Conservation (phyloP, 2,888 invertebrate species). For the Eupithecia vulgata region DNA sequence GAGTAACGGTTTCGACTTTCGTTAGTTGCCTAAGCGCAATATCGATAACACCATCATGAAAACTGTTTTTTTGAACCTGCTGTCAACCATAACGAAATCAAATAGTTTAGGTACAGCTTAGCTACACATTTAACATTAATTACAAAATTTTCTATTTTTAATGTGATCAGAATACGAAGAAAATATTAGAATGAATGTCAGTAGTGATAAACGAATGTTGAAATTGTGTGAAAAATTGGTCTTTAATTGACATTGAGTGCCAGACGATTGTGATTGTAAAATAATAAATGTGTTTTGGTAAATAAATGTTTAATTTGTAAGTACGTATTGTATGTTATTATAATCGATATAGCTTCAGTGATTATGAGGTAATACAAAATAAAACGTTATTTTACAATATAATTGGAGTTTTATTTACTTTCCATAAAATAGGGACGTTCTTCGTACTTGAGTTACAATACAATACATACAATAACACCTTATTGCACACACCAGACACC, state of each 20-base stretch:
- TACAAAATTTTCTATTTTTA: conserved; percentile 13
- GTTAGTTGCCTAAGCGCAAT: neutral
- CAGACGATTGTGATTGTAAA: conserved; percentile 78
- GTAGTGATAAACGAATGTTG: conserved; percentile 21
- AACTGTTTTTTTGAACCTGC: neutral
- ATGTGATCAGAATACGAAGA: conserved; percentile 28
- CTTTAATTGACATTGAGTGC: conserved; percentile 66
- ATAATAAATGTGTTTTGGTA: conserved; percentile 57
- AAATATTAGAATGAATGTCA: conserved; percentile 22
- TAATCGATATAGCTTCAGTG: conserved; percentile 74
- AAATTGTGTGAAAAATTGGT: conserved; percentile 29
- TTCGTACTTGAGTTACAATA: too few relatives aligned
- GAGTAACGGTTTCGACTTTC: neutral
- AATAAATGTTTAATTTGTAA: conserved; percentile 67
- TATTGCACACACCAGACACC: too few relatives aligned
- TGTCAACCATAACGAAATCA: neutral
- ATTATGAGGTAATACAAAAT: conserved; percentile 70
- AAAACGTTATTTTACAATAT: conserved; percentile 80
- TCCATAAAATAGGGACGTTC: neutral
- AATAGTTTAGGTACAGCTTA: too few relatives aligned
- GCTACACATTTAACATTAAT: neutral
- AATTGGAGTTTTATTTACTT: conserved; percentile 46
- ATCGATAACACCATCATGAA: neutral
- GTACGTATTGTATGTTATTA: conserved; percentile 65
- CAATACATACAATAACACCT: too few relatives aligned